Base-by-base conservation (phyloP, 2,797 vertebrate genomes). In the Phylloscopus collybita region DNA sequence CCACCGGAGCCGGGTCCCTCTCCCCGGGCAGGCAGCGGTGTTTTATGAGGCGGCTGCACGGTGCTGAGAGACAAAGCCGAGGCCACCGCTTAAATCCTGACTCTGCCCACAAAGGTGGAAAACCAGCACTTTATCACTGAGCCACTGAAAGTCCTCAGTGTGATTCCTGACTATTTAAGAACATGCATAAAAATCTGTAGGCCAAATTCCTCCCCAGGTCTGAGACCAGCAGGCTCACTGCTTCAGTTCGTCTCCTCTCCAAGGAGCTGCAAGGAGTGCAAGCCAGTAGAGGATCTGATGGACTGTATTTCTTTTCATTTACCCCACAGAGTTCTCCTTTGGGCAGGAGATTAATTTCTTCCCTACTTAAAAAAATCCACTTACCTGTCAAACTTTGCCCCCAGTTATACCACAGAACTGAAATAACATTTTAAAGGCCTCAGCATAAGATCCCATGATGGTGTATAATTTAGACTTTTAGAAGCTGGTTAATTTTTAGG, bases 401-500 rank as follows among this genome's bases (percentile, higher is more conserved):
- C 15, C 10, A 51, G 38, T 79, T 84, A 76, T 38, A 89, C 50
- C 64, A n/a, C 65, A 93, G 86, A 95, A 70, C 34, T 88, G 61
- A 95, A 90, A 93, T 40, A 84, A 86, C 29, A 89, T 90, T 90
- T 81, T 76, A 26, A 72, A 88, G 89, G 61, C 82, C 82, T 94
- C 82, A 83, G 69, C 69, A 44, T 70, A 86, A 84, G 79, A 94
- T 88, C 76, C 47, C 73, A 53, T 50, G 53, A 71, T 87, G 50
- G 32, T 88, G 82, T 90, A 92, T 95, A 97, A 96, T 84, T 91
- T 94, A 96, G 62, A 86, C 69, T 47, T 94, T 91, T 87, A 91
- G 84, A 96, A 97, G 88, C 86, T 95, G 96, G 83, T 96, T 97
- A 97, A 97, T 98, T 98, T 98, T 97, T 97, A 93, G 96, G 92